Evolutionary conservation across 1,140 invertebrate species (phyloP).

Genomic region (Schlechtendalia chinensis): DNA sequence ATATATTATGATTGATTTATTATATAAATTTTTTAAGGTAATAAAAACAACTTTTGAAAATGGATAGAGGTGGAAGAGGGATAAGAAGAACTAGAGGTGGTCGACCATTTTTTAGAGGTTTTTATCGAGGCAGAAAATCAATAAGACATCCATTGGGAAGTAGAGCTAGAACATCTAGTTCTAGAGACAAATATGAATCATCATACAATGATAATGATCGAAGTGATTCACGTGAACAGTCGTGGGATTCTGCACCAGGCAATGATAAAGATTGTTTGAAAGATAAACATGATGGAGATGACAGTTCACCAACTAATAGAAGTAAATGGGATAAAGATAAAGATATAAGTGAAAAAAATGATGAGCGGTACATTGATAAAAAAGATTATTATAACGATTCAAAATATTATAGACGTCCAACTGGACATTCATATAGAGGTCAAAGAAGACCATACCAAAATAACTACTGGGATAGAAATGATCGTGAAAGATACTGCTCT

Average conservation of each 20-base stretch:
- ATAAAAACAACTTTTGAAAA: not conserved
- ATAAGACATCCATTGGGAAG: not conserved
- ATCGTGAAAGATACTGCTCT: constrained; percentile 20
- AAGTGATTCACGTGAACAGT: constrained; percentile 22
- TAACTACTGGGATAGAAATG: constrained; percentile 43
- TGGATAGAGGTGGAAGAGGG: constrained; percentile 39
- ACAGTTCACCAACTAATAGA: not conserved
- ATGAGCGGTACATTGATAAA: constrained; percentile 8
- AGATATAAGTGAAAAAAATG: constrained; percentile 19
- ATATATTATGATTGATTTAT: not conserved
- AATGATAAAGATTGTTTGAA: constrained; percentile 1
- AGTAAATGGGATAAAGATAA: constrained; percentile 37
- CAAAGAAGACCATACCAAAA: constrained; percentile 37
- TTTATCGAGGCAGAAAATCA: constrained; percentile 41
- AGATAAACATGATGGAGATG: constrained; percentile 20
- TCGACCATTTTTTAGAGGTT: constrained; percentile 34
- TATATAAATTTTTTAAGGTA: constrained; percentile 21
- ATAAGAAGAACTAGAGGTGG: constrained; percentile 42
- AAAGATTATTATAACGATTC: constrained; percentile 40
- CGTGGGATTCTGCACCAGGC: not conserved
- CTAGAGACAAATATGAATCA: constrained; percentile 28
- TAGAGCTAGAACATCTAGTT: not conserved
- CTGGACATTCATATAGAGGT: constrained; percentile 25
- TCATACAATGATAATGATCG: constrained; percentile 26
- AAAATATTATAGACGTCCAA: constrained; percentile 29